phyloP scores from a whole-genome alignment of 2,888 invertebrate genomes.

The Drosophila acutilabella region DNA sequence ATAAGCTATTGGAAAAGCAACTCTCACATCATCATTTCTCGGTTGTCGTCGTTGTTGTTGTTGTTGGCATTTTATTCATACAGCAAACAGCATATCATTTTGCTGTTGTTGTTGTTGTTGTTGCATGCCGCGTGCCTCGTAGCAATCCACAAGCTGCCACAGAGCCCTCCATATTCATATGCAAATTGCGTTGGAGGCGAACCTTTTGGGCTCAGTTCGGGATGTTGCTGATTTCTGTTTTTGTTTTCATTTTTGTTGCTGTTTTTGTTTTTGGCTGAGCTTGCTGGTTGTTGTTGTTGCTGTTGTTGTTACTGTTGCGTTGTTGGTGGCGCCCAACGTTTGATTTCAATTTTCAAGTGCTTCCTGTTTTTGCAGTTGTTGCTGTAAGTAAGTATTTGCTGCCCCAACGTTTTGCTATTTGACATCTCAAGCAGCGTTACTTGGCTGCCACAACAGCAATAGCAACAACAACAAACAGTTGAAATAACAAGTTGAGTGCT shows the following conservation, averaged over 20 bases:
- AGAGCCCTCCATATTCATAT: slow-evolving; percentile 70
- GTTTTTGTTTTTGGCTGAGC: slow-evolving; percentile 35
- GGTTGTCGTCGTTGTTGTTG: slow-evolving; percentile 25
- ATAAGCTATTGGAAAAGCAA: slow-evolving; percentile 67
- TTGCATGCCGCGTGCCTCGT: slow-evolving; percentile 51
- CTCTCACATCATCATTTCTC: slow-evolving; percentile 41
- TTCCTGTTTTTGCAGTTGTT: slow-evolving; percentile 65
- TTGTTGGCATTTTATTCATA: slow-evolving; percentile 58
- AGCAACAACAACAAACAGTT: slow-evolving; percentile 60
- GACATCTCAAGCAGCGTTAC: slow-evolving; percentile 78
- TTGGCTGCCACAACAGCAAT: slow-evolving; percentile 50
- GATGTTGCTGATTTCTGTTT: slow-evolving; percentile 33
- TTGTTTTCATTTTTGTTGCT: background rate
- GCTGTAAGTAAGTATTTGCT: slow-evolving; percentile 29
- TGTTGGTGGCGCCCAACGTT: slow-evolving; percentile 70
- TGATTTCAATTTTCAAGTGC: slow-evolving; percentile 79
- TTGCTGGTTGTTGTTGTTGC: slow-evolving; percentile 34
- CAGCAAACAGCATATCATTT: slow-evolving; percentile 62
- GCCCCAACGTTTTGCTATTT: slow-evolving; percentile 59
- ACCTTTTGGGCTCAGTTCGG: slow-evolving; percentile 63
- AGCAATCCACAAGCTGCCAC: slow-evolving; percentile 55
- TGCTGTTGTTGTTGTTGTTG: slow-evolving; percentile 42
- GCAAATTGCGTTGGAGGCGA: slow-evolving; percentile 76
- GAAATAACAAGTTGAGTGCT: slow-evolving; percentile 69
- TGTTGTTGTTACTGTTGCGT: slow-evolving; percentile 45